These are phyloP conservation scores for Philaethria dido DNA, from an alignment of 2,888 invertebrate genomes.

Conservation along the genomic window DNA sequence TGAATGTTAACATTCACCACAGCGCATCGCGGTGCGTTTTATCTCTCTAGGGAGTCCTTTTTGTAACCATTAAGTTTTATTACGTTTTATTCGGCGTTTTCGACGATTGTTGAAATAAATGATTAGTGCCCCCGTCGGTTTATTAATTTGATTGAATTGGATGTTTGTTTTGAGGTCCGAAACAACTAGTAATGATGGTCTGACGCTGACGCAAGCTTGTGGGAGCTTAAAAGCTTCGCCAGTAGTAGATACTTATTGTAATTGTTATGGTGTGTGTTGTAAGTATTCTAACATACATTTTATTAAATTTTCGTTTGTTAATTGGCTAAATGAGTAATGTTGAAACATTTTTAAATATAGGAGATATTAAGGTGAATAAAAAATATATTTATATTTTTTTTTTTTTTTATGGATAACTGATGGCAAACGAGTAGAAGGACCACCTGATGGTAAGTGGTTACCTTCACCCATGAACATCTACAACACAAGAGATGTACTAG, in stretches of 20 bases:
- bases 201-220: conserved; percentile 15
- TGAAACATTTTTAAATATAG: no score
- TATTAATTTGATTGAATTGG: conserved; percentile 73
- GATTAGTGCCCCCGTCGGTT: conserved; percentile 63
- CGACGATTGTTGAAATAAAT: conserved; percentile 71
- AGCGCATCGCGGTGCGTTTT: conserved; percentile 62
- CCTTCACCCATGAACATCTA: no score
- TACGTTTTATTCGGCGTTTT: conserved; percentile 37
- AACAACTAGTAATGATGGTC: conserved; percentile 47
- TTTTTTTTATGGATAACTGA: no score
- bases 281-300: no score
- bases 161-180: conserved; percentile 59
- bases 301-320: no score
- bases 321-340: no score
- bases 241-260: conserved; percentile 12
- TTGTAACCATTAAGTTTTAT: conserved; percentile 49
- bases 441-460: no score
- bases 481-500: no score
- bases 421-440: no score
- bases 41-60: conserved; percentile 74
- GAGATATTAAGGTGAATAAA: no score
- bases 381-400: no score
- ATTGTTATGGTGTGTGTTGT: background rate
- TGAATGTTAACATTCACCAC: conserved; percentile 65
- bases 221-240: conserved; percentile 20